Conservation (phyloP, 1,140 invertebrate genomes). For the Macrobrachium nipponense region DNA sequence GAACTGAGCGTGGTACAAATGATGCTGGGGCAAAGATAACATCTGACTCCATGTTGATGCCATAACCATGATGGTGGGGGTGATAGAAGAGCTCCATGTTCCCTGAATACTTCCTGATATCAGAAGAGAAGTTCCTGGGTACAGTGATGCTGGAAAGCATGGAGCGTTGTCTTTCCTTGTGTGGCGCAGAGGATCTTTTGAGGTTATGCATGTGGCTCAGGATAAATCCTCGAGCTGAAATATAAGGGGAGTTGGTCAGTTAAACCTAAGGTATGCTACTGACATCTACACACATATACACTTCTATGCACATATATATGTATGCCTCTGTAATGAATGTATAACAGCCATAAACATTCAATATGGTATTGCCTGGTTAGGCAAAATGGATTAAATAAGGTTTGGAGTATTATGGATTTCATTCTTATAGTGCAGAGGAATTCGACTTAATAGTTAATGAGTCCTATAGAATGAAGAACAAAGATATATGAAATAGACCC, state of each 20-base stretch:
- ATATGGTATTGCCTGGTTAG: too few relatives aligned
- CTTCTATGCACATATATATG: not conserved
- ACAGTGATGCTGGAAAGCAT: not conserved
- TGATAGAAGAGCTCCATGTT: not conserved
- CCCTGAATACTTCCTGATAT: not conserved
- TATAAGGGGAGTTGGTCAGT: not conserved
- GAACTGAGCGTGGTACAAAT: not conserved
- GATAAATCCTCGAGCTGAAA: slow-evolving; percentile 1
- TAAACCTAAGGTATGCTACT: not conserved
- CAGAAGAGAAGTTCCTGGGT: not conserved
- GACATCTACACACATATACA: not conserved
- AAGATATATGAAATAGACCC: too few relatives aligned
- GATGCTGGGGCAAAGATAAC: not conserved
- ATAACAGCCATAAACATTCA: too few relatives aligned
- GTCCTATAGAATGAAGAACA: too few relatives aligned
- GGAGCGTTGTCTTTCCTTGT: not conserved
- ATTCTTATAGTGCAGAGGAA: too few relatives aligned
- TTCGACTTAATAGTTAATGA: too few relatives aligned
- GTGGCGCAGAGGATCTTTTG: not conserved
- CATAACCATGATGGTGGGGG: not conserved
- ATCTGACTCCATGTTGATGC: not conserved
- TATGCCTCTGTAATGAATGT: not conserved
- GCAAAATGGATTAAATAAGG: too few relatives aligned
- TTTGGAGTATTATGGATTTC: too few relatives aligned
- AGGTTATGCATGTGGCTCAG: not conserved